A percentile compares a stretch with the other conserved stretches of the same genome.
Evolutionary conservation across 2,113 vertebrate species (phyloP).

Genomic region (Pardalotus punctatus): DNA sequence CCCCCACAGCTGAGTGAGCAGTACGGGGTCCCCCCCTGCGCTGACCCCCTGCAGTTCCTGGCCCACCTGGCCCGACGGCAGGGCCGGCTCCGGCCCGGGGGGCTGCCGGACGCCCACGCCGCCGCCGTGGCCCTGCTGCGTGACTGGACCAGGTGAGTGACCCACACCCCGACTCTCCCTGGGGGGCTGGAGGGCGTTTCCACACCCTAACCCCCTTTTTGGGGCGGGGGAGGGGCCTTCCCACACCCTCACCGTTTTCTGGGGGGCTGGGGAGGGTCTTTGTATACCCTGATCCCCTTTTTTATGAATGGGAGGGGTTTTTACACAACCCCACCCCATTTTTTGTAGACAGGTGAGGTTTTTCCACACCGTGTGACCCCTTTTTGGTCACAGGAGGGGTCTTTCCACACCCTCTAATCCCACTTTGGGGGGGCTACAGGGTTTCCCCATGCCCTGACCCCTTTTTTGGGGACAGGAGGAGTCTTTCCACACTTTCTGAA

Average conservation of each 20-base stretch:
- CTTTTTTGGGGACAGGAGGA: not conserved
- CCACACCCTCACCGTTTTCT: not conserved
- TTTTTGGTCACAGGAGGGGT: not conserved
- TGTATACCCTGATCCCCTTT: too few species aligned
- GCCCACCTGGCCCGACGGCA: not conserved
- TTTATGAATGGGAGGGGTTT: too few species aligned
- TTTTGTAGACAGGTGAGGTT: too few species aligned
- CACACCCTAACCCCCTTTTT: fast-evolving
- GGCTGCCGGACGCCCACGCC: not conserved
- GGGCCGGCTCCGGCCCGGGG: not conserved
- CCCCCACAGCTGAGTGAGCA: not conserved
- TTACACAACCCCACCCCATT: too few species aligned
- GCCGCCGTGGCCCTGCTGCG: not conserved
- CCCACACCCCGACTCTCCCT: fast-evolving
- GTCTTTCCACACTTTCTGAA: not conserved
- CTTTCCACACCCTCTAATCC: too few species aligned
- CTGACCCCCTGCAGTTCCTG: not conserved
- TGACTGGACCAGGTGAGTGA: not conserved
- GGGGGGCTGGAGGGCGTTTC: too few species aligned
- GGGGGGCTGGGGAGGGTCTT: too few species aligned
- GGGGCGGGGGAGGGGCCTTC: not conserved
- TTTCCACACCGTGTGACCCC: not conserved
- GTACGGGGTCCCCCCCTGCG: not conserved
- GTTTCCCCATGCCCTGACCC: not conserved
- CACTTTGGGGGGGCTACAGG: too few species aligned